A percentile compares a stretch with the other conserved stretches of the same genome.
phyloP scores from a whole-genome alignment of 2,113 vertebrate genomes.

The Orthonyx spaldingii region DNA sequence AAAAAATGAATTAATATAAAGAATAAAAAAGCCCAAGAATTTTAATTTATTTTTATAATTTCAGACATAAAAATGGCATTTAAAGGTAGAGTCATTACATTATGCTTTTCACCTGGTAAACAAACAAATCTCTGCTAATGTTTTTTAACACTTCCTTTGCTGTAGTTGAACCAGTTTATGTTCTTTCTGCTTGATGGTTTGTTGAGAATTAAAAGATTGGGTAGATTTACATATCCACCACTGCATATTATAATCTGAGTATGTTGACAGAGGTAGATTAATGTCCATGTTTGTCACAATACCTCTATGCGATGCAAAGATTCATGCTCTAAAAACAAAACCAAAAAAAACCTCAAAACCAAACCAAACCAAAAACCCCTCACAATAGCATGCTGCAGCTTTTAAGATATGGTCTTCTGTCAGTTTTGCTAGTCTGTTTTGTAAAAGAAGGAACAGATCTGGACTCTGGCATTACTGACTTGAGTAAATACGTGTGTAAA shows the following conservation, averaged over 20 bases:
- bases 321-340: background rate
- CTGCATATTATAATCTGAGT: background rate
- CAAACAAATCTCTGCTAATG: background rate
- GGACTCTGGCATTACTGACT: background rate
- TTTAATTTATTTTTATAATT: background rate
- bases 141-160: background rate
- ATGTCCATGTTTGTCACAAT: background rate
- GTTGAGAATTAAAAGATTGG: background rate
- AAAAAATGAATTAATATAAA: constrained; percentile 3
- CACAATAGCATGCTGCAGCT: background rate
- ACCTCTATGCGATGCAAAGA: background rate
- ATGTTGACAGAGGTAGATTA: background rate
- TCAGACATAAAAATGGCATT: background rate
- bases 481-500: background rate
- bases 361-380: background rate
- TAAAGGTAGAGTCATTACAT: background rate
- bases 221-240: background rate
- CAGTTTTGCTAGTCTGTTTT: background rate
- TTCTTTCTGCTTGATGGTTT: background rate
- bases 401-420: background rate
- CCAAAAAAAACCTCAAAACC: background rate
- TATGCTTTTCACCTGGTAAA: background rate
- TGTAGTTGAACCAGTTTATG: background rate
- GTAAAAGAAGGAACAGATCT: background rate
- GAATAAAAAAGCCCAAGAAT: background rate